phyloP scores from a whole-genome alignment of 1,140 invertebrate genomes.

The Himalopsyche phryganea region DNA sequence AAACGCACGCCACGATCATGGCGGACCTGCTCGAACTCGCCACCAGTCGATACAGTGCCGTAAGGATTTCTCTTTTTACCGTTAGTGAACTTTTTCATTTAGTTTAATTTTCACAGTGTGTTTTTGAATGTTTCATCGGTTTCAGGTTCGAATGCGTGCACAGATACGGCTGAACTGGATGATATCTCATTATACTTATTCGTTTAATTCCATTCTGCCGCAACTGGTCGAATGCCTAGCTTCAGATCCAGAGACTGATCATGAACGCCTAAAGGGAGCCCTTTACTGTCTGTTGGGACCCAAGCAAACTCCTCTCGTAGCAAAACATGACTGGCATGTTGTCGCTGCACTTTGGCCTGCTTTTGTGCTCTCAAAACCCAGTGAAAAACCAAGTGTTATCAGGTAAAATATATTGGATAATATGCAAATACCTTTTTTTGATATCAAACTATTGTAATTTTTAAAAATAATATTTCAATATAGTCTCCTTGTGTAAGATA shows the following conservation, averaged over 20 bases:
- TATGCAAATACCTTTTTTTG: background rate
- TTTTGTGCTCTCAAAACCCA: constrained; percentile 66
- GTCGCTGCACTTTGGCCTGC: constrained; percentile 72
- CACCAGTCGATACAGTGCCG: constrained; percentile 63
- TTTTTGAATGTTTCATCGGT: background rate
- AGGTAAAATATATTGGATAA: constrained; percentile 35
- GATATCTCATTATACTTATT: constrained; percentile 57
- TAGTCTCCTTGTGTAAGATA: background rate
- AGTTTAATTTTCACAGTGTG: too few species aligned
- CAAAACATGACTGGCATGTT: constrained; percentile 73
- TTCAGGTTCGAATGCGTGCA: constrained; percentile 59
- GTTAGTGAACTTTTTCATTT: too few species aligned
- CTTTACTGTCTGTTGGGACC: constrained; percentile 72
- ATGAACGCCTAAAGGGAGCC: constrained; percentile 77
- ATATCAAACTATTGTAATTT: background rate
- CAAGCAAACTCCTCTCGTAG: constrained; percentile 58
- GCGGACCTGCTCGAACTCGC: constrained; percentile 62
- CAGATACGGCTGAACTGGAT: constrained; percentile 57
- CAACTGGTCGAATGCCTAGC: constrained; percentile 58
- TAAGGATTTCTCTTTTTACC: constrained; percentile 7
- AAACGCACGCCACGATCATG: constrained; percentile 60
- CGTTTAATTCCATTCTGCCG: constrained; percentile 58
- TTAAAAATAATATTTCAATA: background rate
- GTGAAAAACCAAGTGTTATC: constrained; percentile 78
- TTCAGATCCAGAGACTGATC: constrained; percentile 57